Percentiles rank a stretch among this genome's conserved stretches.
These are phyloP conservation scores for Plectus sambesii DNA, from an alignment of 1,140 invertebrate species.

Conservation along the genomic window DNA sequence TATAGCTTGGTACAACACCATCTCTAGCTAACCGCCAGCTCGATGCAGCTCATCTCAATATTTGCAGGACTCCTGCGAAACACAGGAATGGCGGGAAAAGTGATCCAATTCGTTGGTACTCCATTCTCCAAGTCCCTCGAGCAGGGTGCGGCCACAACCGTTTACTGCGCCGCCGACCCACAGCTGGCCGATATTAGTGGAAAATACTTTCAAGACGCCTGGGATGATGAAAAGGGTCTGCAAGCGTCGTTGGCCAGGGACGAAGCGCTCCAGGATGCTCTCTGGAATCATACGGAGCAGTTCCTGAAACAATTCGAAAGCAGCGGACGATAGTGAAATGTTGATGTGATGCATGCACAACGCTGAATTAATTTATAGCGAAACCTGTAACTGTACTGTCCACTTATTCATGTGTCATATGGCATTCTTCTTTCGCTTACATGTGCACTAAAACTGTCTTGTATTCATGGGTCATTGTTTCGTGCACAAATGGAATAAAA, in stretches of 20 bases:
- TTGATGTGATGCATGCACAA: no score
- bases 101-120: background rate
- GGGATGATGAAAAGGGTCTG: constrained; percentile 9
- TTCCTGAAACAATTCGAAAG: constrained; percentile 13
- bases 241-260: constrained; percentile 7
- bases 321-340: no score
- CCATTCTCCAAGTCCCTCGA: constrained; percentile 31
- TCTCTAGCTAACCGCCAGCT: no score
- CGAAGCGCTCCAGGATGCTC: constrained; percentile 15
- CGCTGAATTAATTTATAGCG: no score
- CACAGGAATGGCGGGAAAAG: constrained; percentile 6
- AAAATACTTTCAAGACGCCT: constrained; percentile 18
- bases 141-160: constrained; percentile 49
- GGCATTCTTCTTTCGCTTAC: no score
- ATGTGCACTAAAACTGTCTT: no score
- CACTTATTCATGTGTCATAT: no score
- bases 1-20: no score
- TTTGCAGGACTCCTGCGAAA: constrained; percentile 5
- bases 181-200: constrained; percentile 27
- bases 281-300: constrained; percentile 4
- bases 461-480: no score
- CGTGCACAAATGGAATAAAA: no score
- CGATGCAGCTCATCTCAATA: no score
- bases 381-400: no score
- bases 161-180: constrained; percentile 42